Base-by-base conservation (phyloP, 2,113 vertebrate genomes). In the Malurus elegans region DNA sequence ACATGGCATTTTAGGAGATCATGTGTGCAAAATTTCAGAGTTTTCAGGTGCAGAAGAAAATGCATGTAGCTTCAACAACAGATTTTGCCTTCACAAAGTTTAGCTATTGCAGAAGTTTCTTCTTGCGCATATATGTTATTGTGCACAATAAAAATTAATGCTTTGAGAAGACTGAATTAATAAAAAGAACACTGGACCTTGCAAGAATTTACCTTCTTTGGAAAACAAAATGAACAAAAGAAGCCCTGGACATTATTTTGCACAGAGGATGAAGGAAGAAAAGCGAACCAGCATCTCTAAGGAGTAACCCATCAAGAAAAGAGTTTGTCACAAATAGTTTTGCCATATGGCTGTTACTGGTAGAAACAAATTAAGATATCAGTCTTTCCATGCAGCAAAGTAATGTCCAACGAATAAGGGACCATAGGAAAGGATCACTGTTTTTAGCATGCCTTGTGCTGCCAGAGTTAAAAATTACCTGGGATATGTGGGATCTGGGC, bases 221-320 rank as follows among this genome's bases (percentile, higher is more conserved):
- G 23, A 8, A 81, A 61, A 21, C 1, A 11, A 40, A 15, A 12
- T 1, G 8, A 23, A 24, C 17, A 13, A 34, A 20, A 25, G 38
- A 32, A 34, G 1, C 0, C 4, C 9, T 6, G 0, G 2, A 6
- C 5, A 4, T 18, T 42, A 42, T 67, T 91, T 81, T 47, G 6
- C 28, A 31, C 3, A 47, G 23, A 51, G 6, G 5, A 42, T 51
- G 5, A 42, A 73, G 14, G 28, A 19, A 44, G 12, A 13, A 76
- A 48, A 36, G 12, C 14, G 7, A 90, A 64, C 21, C 9, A 25
- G 12, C 21, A n/a, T 17, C 40, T 69, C 50, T 51, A 20, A 54
- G 42, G 20, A 53, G 8, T 25, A 76, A 36, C 12, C 4, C 40
- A 19, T 21, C 38, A 31, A 56, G 38, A 13, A 26, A 14, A 20